Evolutionary conservation across 2,797 vertebrate genomes (phyloP), one percentile per base, ranked within the genome.

Genomic region (Xenops minutus): DNA sequence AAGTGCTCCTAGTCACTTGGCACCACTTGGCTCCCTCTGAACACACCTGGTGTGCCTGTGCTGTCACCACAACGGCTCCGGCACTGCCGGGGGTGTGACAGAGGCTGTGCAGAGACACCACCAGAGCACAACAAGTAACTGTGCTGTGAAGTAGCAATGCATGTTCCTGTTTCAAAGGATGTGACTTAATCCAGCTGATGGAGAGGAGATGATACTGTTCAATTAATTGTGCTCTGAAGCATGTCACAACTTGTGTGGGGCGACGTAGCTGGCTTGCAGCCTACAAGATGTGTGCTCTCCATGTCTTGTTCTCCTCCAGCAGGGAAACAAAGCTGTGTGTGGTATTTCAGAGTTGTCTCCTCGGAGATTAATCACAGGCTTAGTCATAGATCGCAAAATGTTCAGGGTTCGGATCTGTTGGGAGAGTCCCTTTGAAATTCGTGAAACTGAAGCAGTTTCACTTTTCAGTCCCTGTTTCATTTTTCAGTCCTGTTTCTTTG

Each of bases 291-390:
- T 95, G 92, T 85, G 36, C 58, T 8, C 51, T 68, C 71, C 29
- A 8, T 64, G 69, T 55, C 91, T 80, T 46, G 43, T 80, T 90
- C 85, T 85, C 29, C 79, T 86, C 81, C 55, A 36, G 18, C 14
- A 64, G 85, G 62, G 93, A 88, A 81, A 86, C 58, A 73, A 81
- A 93, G 92, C 59, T 84, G 23, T 76, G 43, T 66, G 81, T 78
- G 83, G 48, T 59, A 79, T 97, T 95, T 96, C 72, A 69, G 92
- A 89, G 59, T 22, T 93, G 63, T 82, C 87, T 95, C 87, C 87
- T 91, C 55, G 14, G 81, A 88, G 92, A 95, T 95, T 95, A 96
- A 90, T 97, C 94, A 96, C 75, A 76, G 88, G 63, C 92, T 95
- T 92, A 96, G 85, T 95, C 96, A 96, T 88, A 59, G 61, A 52